Percentiles rank a stretch among this genome's conserved stretches.
phyloP scores from a whole-genome alignment of 2,888 invertebrate genomes.

The Galerucella nymphaeae region DNA sequence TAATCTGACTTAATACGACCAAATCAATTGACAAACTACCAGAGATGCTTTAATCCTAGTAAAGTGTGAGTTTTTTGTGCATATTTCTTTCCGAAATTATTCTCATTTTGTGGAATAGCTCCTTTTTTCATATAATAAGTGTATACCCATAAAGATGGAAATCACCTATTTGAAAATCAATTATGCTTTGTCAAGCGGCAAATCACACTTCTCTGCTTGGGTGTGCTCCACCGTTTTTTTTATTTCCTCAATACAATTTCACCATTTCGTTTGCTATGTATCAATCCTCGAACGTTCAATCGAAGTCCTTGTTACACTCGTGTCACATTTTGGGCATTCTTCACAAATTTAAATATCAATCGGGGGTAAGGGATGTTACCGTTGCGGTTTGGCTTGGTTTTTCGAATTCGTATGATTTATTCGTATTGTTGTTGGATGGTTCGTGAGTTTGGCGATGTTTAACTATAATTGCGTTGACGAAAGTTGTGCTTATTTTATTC shows the following conservation, averaged over 20 bases:
- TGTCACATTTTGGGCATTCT: conserved; percentile 24
- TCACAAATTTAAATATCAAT: conserved; percentile 38
- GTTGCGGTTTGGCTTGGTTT: conserved; percentile 19
- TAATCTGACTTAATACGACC: no score
- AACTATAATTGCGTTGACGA: not conserved
- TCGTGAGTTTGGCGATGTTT: not conserved
- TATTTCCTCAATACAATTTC: conserved; percentile 15
- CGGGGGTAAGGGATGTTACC: conserved; percentile 28
- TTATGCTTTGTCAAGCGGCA: not conserved
- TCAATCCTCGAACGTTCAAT: conserved; percentile 17
- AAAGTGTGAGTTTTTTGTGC: no score
- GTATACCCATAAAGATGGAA: not conserved
- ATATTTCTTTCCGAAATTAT: no score
- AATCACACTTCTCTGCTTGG: not conserved
- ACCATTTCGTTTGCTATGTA: conserved; percentile 19
- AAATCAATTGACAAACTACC: no score
- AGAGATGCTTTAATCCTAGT: no score
- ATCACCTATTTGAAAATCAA: not conserved
- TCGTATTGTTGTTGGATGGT: conserved; percentile 3
- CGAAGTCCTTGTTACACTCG: conserved; percentile 21
- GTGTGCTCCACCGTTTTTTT: conserved; percentile 8
- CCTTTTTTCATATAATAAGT: not conserved
- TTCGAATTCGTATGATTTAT: conserved; percentile 1
- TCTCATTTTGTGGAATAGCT: no score
- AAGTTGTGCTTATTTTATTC: not conserved